These are phyloP conservation scores for Dolichopus griseipennis DNA, from an alignment of 2,888 invertebrate species.

Conservation along the genomic window DNA sequence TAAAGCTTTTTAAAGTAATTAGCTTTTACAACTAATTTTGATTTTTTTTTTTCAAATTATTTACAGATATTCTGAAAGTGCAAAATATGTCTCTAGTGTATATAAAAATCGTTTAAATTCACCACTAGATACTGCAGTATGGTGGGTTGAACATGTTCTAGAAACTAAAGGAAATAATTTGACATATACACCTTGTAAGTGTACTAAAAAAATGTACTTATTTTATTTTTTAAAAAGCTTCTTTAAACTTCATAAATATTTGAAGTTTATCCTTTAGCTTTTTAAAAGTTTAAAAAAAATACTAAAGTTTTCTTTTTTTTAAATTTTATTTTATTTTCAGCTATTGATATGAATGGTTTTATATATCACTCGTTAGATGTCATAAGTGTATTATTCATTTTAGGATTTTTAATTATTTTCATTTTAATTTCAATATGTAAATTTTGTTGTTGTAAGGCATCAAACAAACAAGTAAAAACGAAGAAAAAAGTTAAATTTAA, in stretches of 20 bases:
- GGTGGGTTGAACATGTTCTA: constrained; percentile 52
- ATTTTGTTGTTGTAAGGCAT: neutral
- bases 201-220: too few relatives aligned
- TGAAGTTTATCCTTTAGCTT: too few relatives aligned
- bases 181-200: constrained; percentile 14
- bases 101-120: constrained; percentile 50
- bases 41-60: too few relatives aligned
- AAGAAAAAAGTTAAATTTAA: neutral
- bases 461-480: neutral
- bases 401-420: constrained; percentile 5
- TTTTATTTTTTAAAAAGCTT: too few relatives aligned
- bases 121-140: constrained; percentile 49
- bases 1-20: neutral
- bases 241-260: too few relatives aligned
- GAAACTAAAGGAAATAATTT: constrained; percentile 28
- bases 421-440: neutral
- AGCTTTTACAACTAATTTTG: neutral
- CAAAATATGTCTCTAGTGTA: constrained; percentile 44
- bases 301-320: too few relatives aligned
- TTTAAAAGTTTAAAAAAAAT: neutral
- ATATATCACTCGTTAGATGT: constrained; percentile 39
- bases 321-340: constrained; percentile 16
- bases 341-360: constrained; percentile 35
- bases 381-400: constrained; percentile 24
- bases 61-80: constrained; percentile 32